Base-by-base conservation (phyloP, 2,113 vertebrate species). In the Ardeotis arabs region DNA sequence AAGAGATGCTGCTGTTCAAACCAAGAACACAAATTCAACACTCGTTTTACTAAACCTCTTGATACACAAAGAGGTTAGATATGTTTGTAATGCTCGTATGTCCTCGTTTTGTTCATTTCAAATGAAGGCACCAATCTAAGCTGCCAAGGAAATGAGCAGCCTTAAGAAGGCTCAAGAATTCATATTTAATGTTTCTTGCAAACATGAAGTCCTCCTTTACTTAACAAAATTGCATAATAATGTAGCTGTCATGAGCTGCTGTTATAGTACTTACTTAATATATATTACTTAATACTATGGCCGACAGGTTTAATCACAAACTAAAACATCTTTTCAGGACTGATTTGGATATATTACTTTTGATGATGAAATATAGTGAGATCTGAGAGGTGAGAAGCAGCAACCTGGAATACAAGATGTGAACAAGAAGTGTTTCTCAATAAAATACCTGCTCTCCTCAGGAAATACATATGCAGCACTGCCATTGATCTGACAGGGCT, bases 391-490 rank as follows among this genome's bases (percentile, higher is more conserved):
- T 68, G 35, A 76, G 10, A 28, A 63, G 35, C 0, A 77, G 25
- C 8, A 69, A 66, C 27, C 10, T 23, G 17, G n/a, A 92, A 74
- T 8, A n/a, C 7, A 47, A 62, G 16, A 72, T 35, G 41, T 2
- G 6, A 87, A 53, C 15, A 78, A 68, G 14, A 22, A 75, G n/a
- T 19, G 70, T 20, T 58, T 37, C 12, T 24, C 33, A 74, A 8
- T 8, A 70, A 62, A 72, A 73, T 98, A 99, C 99, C 99, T 99
- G 91, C 97, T 98, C 93, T 99, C 99, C 59, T 99, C 99, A 45
- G 98, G 98, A 88, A 99, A 99, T 12, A 98, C 97, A 76, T 98
- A 99, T 28, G 98, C 89, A 69, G 95, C 63, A 59, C 98, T 97
- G 56, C 98, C 98, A 64, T 98, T 98, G 44, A 98, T 97, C 92